Percentiles rank a stretch among this genome's conserved stretches.
Evolutionary conservation across 2,113 vertebrate species (phyloP).

Genomic region (Edolisoma coerulescens): DNA sequence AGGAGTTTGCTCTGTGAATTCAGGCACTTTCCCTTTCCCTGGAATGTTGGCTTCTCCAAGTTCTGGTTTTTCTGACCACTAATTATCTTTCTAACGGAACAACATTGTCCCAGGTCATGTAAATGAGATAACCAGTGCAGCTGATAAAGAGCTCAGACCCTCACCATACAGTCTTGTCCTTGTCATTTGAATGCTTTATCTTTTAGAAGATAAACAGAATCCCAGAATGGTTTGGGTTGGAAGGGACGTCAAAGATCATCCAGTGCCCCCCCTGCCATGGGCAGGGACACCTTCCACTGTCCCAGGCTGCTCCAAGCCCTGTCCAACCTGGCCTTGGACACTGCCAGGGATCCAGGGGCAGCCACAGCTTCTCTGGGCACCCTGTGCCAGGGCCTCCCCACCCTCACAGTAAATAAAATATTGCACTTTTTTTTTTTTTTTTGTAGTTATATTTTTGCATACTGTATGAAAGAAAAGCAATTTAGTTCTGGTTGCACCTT

Average conservation of each 20-base stretch:
- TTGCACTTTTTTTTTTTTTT: neutral
- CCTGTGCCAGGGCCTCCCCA: neutral
- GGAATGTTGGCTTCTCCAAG: neutral
- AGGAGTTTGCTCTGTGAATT: neutral
- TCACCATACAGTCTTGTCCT: neutral
- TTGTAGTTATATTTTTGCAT: neutral
- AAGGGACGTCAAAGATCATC: rapidly evolving
- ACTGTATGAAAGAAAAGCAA: neutral
- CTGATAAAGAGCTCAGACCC: neutral
- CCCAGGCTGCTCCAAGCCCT: neutral
- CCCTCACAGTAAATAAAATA: neutral
- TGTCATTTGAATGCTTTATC: neutral
- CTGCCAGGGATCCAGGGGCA: neutral
- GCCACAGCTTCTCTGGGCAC: neutral
- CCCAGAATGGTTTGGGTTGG: neutral
- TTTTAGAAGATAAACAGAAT: neutral
- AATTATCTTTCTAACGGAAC: neutral
- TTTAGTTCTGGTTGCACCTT: neutral
- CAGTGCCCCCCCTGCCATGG: neutral
- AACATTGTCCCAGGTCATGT: neutral
- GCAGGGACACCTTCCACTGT: neutral
- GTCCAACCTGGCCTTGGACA: neutral
- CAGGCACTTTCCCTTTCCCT: neutral
- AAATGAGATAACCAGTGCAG: neutral
- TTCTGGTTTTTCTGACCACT: neutral